A percentile compares a stretch with the other conserved stretches of the same genome.
These are phyloP conservation scores for Mobula hypostoma DNA, from an alignment of 2,113 vertebrate genomes.

Conservation along the genomic window DNA sequence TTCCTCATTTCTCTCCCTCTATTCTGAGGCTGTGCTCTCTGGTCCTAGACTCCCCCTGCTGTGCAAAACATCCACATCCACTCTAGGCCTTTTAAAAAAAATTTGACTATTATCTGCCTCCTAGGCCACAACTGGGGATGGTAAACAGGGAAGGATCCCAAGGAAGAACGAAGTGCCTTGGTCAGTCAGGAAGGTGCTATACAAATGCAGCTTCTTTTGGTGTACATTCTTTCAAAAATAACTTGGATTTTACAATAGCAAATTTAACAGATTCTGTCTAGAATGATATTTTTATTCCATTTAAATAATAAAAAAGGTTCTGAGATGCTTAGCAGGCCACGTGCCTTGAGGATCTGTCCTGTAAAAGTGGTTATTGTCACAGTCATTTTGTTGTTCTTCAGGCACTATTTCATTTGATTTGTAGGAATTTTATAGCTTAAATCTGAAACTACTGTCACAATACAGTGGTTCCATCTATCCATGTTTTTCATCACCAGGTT, in stretches of 20 bases:
- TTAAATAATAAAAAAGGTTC: not conserved
- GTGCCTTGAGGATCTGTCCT: not conserved
- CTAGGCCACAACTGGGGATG: too few species aligned
- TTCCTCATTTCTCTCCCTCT: too few species aligned
- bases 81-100: too few species aligned
- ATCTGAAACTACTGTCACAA: not conserved
- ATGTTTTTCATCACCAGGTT: not conserved
- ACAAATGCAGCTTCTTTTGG: not conserved
- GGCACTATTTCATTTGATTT: not conserved
- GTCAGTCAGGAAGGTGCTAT: not conserved
- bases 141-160: too few species aligned
- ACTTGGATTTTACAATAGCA: not conserved
- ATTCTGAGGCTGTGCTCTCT: too few species aligned
- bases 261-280: not conserved
- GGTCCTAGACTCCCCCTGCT: too few species aligned
- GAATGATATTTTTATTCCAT: not conserved
- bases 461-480: not conserved
- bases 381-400: not conserved
- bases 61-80: too few species aligned
- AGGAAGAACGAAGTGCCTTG: too few species aligned
- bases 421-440: not conserved
- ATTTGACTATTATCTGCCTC: too few species aligned
- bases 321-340: not conserved
- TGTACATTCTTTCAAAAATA: not conserved
- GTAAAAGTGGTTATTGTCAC: not conserved